A percentile compares a stretch with the other conserved stretches of the same genome.
phyloP scores from a whole-genome alignment of 1,140 invertebrate species.

The Lutraria rhynchaena region DNA sequence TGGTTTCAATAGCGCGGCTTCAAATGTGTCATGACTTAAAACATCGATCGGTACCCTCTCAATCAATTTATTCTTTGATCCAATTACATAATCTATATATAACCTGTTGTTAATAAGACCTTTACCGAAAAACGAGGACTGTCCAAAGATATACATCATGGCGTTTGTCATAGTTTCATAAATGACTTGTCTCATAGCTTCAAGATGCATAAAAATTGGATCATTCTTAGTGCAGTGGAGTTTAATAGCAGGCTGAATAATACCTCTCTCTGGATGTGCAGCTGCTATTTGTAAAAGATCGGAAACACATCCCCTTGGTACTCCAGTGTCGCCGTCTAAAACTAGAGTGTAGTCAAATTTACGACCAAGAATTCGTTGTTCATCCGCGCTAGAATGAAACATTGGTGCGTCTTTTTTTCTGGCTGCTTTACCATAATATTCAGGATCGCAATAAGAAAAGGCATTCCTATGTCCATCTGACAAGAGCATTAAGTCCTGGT shows the following conservation, averaged over 20 bases:
- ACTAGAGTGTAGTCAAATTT: constrained; percentile 79
- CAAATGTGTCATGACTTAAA: constrained; percentile 79
- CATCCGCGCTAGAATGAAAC: constrained; percentile 74
- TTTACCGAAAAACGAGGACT: constrained; percentile 78
- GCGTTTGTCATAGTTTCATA: constrained; percentile 78
- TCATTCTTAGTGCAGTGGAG: constrained; percentile 69
- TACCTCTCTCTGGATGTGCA: constrained; percentile 76
- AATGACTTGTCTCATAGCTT: constrained; percentile 73
- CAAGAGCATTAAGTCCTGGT: constrained; percentile 78
- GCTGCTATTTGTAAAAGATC: constrained; percentile 76
- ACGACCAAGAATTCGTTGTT: constrained; percentile 71
- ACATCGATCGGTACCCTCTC: constrained; percentile 79
- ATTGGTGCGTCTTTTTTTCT: constrained; percentile 69
- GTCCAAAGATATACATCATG: constrained; percentile 71
- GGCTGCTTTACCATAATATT: constrained; percentile 71
- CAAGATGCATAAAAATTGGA: constrained; percentile 77
- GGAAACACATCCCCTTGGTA: constrained; percentile 67
- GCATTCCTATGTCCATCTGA: constrained; percentile 74
- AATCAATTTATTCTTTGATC: constrained; percentile 69
- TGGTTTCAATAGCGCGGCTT: constrained; percentile 75
- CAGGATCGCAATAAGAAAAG: constrained; percentile 73
- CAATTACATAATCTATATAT: constrained; percentile 78
- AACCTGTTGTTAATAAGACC: constrained; percentile 75
- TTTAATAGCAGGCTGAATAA: constrained; percentile 78
- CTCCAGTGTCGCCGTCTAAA: constrained; percentile 76